Evolutionary conservation across 2,888 invertebrate genomes (phyloP), one percentile per base, ranked within the genome.

Genomic region (Marasmarcha lunaedactyla): DNA sequence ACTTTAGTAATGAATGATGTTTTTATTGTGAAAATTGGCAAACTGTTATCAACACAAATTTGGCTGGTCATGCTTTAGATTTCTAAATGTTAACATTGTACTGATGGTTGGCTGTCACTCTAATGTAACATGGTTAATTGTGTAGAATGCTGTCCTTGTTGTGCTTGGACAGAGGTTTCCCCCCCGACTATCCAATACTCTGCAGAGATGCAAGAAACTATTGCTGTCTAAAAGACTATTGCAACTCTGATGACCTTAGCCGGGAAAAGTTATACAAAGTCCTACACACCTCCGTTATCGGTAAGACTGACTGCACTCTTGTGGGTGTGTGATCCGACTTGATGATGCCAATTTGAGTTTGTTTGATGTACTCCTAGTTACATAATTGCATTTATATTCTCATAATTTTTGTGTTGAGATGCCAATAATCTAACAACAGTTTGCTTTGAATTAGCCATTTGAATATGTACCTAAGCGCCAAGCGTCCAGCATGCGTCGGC

Each of bases 101-200:
- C 3, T 20, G 20, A 20, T 20, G 20, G 20, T 20, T 93, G 88
- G 84, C 79, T 59, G 43, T 45, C 34, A 2, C 25, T 2, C 12
- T 30, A 30, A 30, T 11, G 10, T 30, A 11, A 11, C 4, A 30
- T 30, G 30, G 30, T 72, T 71, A 58, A 66, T 63, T 65, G 59
- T 71, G 60, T 73, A 77, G 77, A 53, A 65, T 63, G 70, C 65
- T 77, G 74, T 63, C 59, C 56, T 83, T 87, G 86, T 85, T 87
- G 85, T 87, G 84, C 85, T 70, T 76, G 79, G 70, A 63, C 67
- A 66, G 63, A 60, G 81, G 84, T 60, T 85, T 87, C 63, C 87
- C 87, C 66, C 87, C 86, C 52, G 85, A 69, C 51, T 61, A 70
- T 54, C 77, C 79, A 56, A 53, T 71, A 59, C 50, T 61, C 59